Base-by-base conservation (phyloP, 1,140 invertebrate genomes). In the Nomia melanderi region DNA sequence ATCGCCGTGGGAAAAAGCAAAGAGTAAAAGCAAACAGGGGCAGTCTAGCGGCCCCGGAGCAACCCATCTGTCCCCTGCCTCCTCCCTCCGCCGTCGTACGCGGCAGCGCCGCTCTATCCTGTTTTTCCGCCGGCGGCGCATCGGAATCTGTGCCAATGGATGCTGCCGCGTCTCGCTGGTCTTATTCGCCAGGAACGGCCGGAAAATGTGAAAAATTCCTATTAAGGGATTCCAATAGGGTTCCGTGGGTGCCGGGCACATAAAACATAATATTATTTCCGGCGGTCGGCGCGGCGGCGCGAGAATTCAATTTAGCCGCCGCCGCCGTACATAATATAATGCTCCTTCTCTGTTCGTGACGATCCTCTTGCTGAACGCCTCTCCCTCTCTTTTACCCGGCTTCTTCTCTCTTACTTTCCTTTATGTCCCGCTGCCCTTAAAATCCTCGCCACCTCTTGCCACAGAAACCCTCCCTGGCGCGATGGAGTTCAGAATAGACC, bases 201-300 rank as follows among this genome's bases (percentile, higher is more conserved):
- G 84, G 88, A 90, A 90, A 90, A 90, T 90, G 88, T 88, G 87
- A 88, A 90, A 90, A 90, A 90, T 90, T 90, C 86, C 88, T 88
- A 90, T 90, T 90, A 90, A 90, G 82, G 87, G 83, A 90, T 90
- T 89, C 88, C 88, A 85, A 89, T 90, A 90, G 85, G 86, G 82
- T 77, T 73, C 47, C 84, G 83, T 69, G 85, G 83, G 78, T 82
- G 79, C 84, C 82, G 81, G 80, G 82, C 81, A 88, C 87, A 90
- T 89, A 90, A 90, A 90, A 89, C 88, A 90, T 90, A 90, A 90
- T 90, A 90, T 90, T 90, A 89, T 90, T 90, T 90, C 86, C 88
- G 76, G 85, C 73, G 86, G 87, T 81, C 86, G 85, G 79, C 85
- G 83, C 86, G 85, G 81, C 83, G 80, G 83, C 78, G 87, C 88